Evolutionary conservation across 1,140 invertebrate species (phyloP), one percentile per base, ranked within the genome.

Genomic region (Sycophila sp.): DNA sequence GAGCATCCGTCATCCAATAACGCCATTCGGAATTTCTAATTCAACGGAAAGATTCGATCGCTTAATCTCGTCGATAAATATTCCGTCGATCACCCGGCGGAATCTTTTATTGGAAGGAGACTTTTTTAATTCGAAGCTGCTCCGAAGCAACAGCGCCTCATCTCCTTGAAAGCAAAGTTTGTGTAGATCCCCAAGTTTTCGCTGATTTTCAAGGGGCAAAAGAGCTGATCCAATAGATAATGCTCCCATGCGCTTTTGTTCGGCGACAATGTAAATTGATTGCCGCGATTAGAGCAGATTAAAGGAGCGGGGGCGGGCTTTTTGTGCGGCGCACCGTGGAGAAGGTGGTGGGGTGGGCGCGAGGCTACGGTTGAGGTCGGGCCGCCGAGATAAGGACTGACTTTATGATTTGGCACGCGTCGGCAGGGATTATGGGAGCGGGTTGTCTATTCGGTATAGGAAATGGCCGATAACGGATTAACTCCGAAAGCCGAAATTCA

Each of bases 401-500:
- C 62, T 65, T 71, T 71, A 66, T 66, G 69, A 71, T 71, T 66
- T 71, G 62, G 62, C 53, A 71, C 69, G 62, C 53, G 69, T 63
- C 38, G 59, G 30, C 36, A 22, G 63, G 69, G 69, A 71, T 71
- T 71, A 64, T 28, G 38, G 13, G 10, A 32, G 53, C 36, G 60
- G 60, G 4, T 36, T 47, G 58, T 69, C 66, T 51, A 63, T 51
- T 51, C 38, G 28, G 36, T 45, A 62, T 77, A 76, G 77, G 75
- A 76, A 78, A 79, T 77, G 73, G 66, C 69, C 77, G 80, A 81
- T 81, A 81, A 77, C 73, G 75, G 72, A 62, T 73, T 75, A 77
- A 78, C 75, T 73, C 74, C 71, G 72, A 78, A 74, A 80, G 77
- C 75, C 73, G 59, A 78, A 80, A 81, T 81, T 80, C 80, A 81